A percentile compares a stretch with the other conserved stretches of the same genome.
These are phyloP conservation scores for Murina feae DNA, from an alignment of 2,113 vertebrate species.

Conservation along the genomic window DNA sequence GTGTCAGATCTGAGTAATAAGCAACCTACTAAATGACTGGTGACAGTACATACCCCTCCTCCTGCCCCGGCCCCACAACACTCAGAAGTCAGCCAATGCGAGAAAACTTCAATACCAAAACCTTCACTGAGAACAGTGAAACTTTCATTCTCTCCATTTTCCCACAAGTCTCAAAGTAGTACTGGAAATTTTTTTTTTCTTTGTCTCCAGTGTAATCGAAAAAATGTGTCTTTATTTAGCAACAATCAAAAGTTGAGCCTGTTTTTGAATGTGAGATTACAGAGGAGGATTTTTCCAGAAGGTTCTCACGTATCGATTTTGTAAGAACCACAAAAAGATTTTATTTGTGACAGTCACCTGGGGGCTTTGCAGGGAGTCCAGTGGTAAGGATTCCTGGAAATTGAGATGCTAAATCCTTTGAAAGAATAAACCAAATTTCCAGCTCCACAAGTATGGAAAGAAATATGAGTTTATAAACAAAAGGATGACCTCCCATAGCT, in stretches of 20 bases:
- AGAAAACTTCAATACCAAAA: conserved; percentile 38
- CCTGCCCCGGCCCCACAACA: neutral
- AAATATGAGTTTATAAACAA: neutral
- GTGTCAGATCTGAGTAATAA: conserved; percentile 61
- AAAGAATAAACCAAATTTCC: conserved; percentile 46
- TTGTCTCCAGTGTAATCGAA: conserved; percentile 39
- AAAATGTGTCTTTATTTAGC: conserved; percentile 62
- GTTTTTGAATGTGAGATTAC: conserved; percentile 61
- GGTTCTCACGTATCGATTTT: neutral
- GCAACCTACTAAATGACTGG: conserved; percentile 50
- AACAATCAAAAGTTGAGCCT: conserved; percentile 52
- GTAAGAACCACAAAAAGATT: neutral
- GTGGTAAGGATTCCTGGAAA: conserved; percentile 37
- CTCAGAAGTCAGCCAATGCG: conserved; percentile 36
- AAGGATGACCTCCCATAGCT: neutral
- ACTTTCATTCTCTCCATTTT: conserved; percentile 49
- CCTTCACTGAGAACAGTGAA: conserved; percentile 31
- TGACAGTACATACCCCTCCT: neutral
- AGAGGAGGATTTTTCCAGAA: conserved; percentile 34
- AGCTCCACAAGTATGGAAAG: neutral
- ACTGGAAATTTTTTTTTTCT: conserved; percentile 65
- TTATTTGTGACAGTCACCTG: neutral
- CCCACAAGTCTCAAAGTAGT: conserved; percentile 62
- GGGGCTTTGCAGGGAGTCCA: neutral
- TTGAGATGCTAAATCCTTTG: neutral